phyloP scores from a whole-genome alignment of 2,113 vertebrate genomes.

The Hydropotes inermis region DNA sequence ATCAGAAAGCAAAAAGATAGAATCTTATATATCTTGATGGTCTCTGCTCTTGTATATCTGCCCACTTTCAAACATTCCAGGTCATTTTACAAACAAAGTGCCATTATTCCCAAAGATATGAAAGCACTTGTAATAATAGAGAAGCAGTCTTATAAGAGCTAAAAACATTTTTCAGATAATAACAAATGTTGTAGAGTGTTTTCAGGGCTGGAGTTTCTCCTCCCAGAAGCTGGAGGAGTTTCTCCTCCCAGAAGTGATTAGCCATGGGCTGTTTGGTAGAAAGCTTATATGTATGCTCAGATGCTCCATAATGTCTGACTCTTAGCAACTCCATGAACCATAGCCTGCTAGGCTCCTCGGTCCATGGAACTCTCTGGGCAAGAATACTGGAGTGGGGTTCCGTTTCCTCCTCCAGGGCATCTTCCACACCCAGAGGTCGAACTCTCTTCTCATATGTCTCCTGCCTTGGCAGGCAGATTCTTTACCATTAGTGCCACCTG shows the following conservation, averaged over 20 bases:
- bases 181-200: not conserved
- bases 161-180: not conserved
- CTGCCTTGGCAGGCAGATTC: not conserved
- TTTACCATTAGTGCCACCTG: not conserved
- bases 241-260: not conserved
- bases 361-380: not conserved
- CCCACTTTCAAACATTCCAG: not conserved
- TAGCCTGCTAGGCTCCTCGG: not conserved
- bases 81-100: not conserved
- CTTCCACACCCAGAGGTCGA: not conserved
- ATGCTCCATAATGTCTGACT: not conserved
- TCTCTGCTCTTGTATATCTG: not conserved
- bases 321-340: not conserved
- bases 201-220: not conserved
- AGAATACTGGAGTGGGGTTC: not conserved
- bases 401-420: not conserved
- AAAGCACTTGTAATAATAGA: not conserved
- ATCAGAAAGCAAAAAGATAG: not conserved
- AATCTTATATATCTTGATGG: not conserved
- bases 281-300: not conserved
- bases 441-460: not conserved
- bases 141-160: not conserved
- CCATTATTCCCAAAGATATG: not conserved
- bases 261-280: not conserved
- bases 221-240: not conserved